Evolutionary conservation across 2,113 vertebrate species (phyloP).

Genomic region (Nipponia nippon): DNA sequence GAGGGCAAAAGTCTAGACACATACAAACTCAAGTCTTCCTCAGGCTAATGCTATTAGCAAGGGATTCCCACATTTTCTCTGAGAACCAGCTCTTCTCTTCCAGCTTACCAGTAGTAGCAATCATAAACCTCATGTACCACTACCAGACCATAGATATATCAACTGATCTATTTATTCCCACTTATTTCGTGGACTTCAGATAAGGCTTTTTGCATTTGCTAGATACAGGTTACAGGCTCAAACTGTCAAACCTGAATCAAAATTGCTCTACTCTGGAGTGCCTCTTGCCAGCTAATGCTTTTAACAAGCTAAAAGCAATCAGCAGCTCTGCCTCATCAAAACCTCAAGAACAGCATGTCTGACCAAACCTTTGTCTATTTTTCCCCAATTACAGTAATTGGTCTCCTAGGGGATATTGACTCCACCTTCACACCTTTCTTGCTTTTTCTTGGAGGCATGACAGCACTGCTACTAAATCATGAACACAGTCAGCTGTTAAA

Average conservation of each 20-base stretch:
- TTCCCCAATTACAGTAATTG: not conserved
- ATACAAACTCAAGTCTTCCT: not conserved
- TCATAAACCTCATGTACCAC: not conserved
- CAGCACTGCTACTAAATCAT: not conserved
- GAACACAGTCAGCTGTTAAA: not conserved
- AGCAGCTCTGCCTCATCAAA: not conserved
- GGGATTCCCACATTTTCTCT: not conserved
- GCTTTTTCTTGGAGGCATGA: not conserved
- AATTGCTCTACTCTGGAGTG: not conserved
- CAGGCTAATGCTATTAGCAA: not conserved
- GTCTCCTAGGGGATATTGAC: not conserved
- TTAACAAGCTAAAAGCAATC: not conserved
- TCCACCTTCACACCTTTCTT: not conserved
- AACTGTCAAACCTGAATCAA: not conserved
- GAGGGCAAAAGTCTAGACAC: not conserved
- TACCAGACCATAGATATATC: too few species aligned
- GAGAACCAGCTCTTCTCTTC: not conserved
- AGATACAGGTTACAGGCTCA: not conserved
- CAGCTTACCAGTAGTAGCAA: not conserved
- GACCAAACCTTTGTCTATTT: not conserved
- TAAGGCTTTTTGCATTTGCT: not conserved
- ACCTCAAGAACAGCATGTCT: not conserved
- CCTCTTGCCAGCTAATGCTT: not conserved
- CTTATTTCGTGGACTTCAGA: not conserved
- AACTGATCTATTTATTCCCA: not conserved